Percentiles rank a stretch among this genome's conserved stretches.
These are phyloP conservation scores for Bradysia coprophila DNA, from an alignment of 1,140 invertebrate species.

Conservation along the genomic window DNA sequence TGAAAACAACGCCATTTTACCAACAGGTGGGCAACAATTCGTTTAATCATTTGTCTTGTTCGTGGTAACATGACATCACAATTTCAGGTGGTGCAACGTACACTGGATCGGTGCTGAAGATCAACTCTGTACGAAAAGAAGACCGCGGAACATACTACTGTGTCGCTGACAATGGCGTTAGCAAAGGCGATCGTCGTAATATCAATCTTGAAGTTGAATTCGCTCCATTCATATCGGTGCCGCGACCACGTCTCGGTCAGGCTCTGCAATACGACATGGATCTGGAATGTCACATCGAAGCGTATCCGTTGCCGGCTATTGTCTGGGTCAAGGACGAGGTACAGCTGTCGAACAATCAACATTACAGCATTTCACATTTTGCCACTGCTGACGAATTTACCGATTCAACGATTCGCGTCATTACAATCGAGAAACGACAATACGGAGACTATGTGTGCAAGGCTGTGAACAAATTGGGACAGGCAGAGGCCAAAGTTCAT, in stretches of 20 bases:
- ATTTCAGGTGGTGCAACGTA: conserved; percentile 24
- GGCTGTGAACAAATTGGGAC: conserved; percentile 75
- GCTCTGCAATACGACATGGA: conserved; percentile 86
- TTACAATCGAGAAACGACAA: conserved; percentile 79
- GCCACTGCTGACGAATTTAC: conserved; percentile 79
- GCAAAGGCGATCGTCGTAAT: conserved; percentile 63
- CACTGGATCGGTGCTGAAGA: conserved; percentile 71
- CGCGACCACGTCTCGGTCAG: conserved; percentile 59
- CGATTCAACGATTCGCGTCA: conserved; percentile 70
- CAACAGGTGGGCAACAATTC: conserved; percentile 74
- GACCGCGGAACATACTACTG: conserved; percentile 87
- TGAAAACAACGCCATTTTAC: conserved; percentile 82
- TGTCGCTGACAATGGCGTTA: conserved; percentile 81
- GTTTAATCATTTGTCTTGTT: too few relatives aligned
- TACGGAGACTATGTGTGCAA: conserved; percentile 74
- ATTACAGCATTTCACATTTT: conserved; percentile 76
- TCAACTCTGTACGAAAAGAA: conserved; percentile 61
- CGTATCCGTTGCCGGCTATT: conserved; percentile 77
- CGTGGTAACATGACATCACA: neutral
- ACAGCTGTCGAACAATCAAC: conserved; percentile 69
- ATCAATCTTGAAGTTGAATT: conserved; percentile 82
- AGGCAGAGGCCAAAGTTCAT: conserved; percentile 53
- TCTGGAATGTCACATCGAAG: conserved; percentile 78
- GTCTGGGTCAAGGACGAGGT: conserved; percentile 70
- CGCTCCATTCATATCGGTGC: conserved; percentile 65